Evolutionary conservation across 1,140 invertebrate genomes (phyloP).

Genomic region (Drosophila tristis): DNA sequence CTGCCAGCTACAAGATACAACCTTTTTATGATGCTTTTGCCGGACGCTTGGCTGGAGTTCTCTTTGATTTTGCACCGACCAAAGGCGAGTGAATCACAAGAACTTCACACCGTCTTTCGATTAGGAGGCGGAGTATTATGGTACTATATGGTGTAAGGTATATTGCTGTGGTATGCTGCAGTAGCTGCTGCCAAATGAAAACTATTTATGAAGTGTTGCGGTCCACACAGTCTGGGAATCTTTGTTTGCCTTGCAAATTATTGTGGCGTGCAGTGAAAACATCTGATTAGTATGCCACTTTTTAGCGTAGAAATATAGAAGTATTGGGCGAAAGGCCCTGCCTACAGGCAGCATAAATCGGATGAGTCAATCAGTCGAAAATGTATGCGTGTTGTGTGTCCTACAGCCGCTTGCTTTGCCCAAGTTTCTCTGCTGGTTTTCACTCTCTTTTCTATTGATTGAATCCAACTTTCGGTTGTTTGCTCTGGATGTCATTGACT

Average conservation of each 20-base stretch:
- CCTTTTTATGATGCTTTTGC: slow-evolving; percentile 75
- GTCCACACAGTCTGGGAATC: slow-evolving; percentile 15
- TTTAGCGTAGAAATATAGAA: not conserved
- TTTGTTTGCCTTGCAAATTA: slow-evolving; percentile 73
- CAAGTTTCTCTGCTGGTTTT: not conserved
- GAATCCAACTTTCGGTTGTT: slow-evolving; percentile 60
- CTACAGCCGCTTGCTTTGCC: not conserved
- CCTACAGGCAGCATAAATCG: not conserved
- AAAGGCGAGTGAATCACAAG: slow-evolving; percentile 68
- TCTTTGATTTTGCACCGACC: slow-evolving; percentile 77
- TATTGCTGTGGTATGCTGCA: slow-evolving; percentile 37
- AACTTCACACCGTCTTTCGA: slow-evolving; percentile 59
- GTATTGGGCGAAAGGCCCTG: not conserved
- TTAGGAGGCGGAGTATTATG: not conserved
- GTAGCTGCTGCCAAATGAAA: slow-evolving; percentile 70
- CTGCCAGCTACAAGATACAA: slow-evolving; percentile 42
- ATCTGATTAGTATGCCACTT: slow-evolving; percentile 24
- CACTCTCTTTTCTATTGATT: slow-evolving; percentile 60
- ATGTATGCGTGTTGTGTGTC: not conserved
- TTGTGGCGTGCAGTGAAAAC: slow-evolving; percentile 56
- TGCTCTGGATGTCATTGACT: slow-evolving; percentile 72
- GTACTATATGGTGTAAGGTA: not conserved
- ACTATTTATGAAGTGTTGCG: slow-evolving; percentile 69
- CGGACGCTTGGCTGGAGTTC: slow-evolving; percentile 26
- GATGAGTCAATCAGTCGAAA: too few species aligned